Evolutionary conservation across 2,888 invertebrate species (phyloP).

Genomic region (Eupithecia subfuscata): DNA sequence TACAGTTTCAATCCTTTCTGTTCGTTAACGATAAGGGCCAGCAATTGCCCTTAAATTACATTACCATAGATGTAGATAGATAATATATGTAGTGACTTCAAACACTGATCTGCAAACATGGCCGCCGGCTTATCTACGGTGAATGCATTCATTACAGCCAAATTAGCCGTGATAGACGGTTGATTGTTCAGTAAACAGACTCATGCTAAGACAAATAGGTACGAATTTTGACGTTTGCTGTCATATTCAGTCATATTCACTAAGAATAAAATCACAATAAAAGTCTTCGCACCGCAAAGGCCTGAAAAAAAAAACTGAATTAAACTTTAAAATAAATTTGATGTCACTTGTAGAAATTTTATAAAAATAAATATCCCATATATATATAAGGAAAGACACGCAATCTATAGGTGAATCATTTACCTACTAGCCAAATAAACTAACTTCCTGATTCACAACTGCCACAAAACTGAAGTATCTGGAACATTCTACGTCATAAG

Average conservation of each 20-base stretch:
- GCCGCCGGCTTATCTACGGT: constrained; percentile 23
- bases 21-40: background rate
- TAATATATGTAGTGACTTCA: constrained; percentile 5
- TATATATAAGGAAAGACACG: background rate
- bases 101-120: constrained; percentile 31
- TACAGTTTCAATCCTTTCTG: background rate
- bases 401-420: background rate
- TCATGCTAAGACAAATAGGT: background rate
- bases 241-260: background rate
- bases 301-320: no score
- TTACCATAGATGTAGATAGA: background rate
- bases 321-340: no score
- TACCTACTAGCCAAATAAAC: background rate
- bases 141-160: constrained; percentile 26
- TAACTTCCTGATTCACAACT: background rate
- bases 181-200: background rate
- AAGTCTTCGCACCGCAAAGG: no score
- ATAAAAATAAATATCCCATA: no score
- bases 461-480: background rate
- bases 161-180: constrained; percentile 8
- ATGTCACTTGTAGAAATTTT: no score
- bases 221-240: background rate
- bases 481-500: constrained; percentile 9
- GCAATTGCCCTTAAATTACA: background rate
- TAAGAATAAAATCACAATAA: no score